Evolutionary conservation across 2,888 invertebrate species (phyloP).

Genomic region (Agrochola lychnidis): DNA sequence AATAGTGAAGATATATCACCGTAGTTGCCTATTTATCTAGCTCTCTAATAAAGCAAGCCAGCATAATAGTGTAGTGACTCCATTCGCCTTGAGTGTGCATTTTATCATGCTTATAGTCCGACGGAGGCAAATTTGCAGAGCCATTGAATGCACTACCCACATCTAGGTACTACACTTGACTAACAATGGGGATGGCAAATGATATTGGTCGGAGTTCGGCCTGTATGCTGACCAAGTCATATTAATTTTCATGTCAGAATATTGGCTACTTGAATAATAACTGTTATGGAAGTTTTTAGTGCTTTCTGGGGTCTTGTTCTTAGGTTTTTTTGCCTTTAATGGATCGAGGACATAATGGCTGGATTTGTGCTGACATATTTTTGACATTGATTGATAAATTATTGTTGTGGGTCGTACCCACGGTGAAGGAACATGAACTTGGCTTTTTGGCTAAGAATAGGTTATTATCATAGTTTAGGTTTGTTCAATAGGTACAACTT

Average conservation of each 20-base stretch:
- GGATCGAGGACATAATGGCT: neutral
- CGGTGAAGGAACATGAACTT: neutral
- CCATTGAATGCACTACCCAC: slow-evolving; percentile 72
- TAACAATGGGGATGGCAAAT: slow-evolving; percentile 63
- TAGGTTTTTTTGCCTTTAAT: slow-evolving; percentile 11
- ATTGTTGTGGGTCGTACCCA: neutral
- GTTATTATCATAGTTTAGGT: neutral
- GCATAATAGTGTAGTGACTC: slow-evolving; percentile 63
- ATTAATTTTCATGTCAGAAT: slow-evolving; percentile 49
- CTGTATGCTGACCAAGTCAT: slow-evolving; percentile 42
- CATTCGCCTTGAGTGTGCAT: slow-evolving; percentile 67
- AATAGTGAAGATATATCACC: slow-evolving; percentile 48
- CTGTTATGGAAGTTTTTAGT: slow-evolving; percentile 24
- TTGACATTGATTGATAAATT: slow-evolving; percentile 39
- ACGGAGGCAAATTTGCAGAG: slow-evolving; percentile 75
- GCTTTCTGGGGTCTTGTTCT: slow-evolving; percentile 12
- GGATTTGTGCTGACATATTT: slow-evolving; percentile 21
- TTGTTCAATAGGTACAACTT: neutral
- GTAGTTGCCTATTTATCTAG: slow-evolving; percentile 58
- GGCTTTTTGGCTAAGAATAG: neutral
- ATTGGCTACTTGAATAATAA: slow-evolving; percentile 14
- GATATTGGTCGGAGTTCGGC: slow-evolving; percentile 45
- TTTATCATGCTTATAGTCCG: slow-evolving; percentile 70
- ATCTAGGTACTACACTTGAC: slow-evolving; percentile 65
- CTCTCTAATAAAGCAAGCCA: slow-evolving; percentile 58